Conservation (phyloP, 64 coral and sea anemone genomes). For the Anthopleura sola region DNA sequence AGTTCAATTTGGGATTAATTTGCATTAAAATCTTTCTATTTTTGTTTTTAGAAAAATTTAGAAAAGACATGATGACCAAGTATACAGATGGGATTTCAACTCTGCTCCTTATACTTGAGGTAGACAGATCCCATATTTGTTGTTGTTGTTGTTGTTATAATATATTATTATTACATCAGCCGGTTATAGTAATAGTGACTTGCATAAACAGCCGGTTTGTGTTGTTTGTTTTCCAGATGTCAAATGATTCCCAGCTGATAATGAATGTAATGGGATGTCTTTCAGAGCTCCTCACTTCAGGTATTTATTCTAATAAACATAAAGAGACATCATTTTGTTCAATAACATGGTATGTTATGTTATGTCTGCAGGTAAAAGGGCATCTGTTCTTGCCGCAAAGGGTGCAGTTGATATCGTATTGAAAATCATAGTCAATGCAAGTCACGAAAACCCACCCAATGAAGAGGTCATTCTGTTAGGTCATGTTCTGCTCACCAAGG, state of each 20-base stretch:
- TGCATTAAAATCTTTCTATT: neutral
- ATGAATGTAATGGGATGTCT: conserved; percentile 74
- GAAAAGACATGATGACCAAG: conserved; percentile 81
- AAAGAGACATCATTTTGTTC: too few species aligned
- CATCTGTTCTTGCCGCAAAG: conserved; percentile 69
- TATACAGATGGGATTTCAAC: conserved; percentile 85
- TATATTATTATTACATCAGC: neutral
- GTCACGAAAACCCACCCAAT: conserved; percentile 68
- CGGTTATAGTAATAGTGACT: neutral
- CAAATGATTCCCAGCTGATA: conserved; percentile 55
- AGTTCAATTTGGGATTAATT: too few species aligned
- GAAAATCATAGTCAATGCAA: conserved; percentile 60
- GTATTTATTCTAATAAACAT: neutral
- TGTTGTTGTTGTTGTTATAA: too few species aligned
- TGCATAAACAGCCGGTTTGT: neutral
- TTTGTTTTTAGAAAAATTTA: conserved; percentile 68
- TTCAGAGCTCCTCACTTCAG: conserved; percentile 66
- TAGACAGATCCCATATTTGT: too few species aligned
- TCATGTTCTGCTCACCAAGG: conserved; percentile 85
- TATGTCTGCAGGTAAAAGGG: conserved; percentile 57
- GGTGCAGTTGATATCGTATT: conserved; percentile 88
- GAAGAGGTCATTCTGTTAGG: conserved; percentile 77
- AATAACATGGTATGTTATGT: too few species aligned
- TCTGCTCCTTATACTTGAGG: conserved; percentile 75
- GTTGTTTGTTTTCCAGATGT: conserved; percentile 33